Percentiles rank a stretch among this genome's conserved stretches.
phyloP scores from a whole-genome alignment of 1,140 invertebrate species.

The Ooceraea biroi region DNA sequence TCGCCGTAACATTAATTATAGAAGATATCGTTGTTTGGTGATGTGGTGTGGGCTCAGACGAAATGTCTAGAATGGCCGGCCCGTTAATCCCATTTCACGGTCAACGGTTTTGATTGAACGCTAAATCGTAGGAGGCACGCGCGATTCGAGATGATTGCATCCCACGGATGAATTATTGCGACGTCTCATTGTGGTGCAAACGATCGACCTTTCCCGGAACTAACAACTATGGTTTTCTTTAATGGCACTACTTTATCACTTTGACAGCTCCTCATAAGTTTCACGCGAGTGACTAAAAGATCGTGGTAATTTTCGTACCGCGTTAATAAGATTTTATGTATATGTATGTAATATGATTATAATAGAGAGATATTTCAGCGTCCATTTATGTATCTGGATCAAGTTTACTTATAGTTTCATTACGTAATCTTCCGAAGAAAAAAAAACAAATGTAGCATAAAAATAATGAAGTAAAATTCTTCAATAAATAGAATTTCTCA shows the following conservation, averaged over 20 bases:
- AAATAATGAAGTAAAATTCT: no score
- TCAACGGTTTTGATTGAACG: background rate
- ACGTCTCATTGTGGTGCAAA: background rate
- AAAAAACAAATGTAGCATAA: background rate
- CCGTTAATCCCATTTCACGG: background rate
- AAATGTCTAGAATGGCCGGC: background rate
- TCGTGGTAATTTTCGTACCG: background rate
- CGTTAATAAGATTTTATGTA: background rate
- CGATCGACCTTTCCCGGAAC: background rate
- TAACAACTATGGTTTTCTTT: background rate
- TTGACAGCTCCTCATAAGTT: background rate
- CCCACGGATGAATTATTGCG: constrained; percentile 13
- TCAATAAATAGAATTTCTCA: no score
- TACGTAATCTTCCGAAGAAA: background rate
- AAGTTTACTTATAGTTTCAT: background rate
- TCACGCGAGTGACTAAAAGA: background rate
- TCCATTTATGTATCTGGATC: background rate
- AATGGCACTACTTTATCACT: background rate
- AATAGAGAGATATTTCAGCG: constrained; percentile 16
- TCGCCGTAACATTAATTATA: background rate
- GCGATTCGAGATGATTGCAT: background rate
- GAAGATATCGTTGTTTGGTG: no score
- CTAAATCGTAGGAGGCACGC: constrained; percentile 1
- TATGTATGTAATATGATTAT: background rate
- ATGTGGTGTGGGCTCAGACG: background rate